Percentiles rank a stretch among this genome's conserved stretches.
Conservation (phyloP, 2,113 vertebrate genomes). For the Paradisaea rubra region DNA sequence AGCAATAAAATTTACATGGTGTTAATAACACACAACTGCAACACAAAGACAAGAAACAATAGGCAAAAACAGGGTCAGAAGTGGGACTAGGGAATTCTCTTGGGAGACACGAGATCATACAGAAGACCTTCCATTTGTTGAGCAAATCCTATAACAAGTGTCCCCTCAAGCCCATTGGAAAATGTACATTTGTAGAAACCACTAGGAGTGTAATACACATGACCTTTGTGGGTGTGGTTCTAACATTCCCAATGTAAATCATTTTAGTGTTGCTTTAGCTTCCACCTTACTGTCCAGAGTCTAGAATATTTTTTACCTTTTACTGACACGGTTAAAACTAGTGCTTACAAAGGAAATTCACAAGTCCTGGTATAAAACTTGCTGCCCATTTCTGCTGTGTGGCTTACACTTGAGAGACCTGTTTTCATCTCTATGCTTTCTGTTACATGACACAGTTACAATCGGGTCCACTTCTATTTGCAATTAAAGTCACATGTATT, state of each 20-base stretch:
- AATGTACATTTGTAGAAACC: background rate
- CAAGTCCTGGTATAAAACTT: background rate
- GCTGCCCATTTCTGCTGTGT: background rate
- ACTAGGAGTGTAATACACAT: background rate
- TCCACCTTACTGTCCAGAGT: background rate
- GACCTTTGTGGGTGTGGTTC: background rate
- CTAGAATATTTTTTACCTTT: background rate
- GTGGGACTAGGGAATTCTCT: background rate
- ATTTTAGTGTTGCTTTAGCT: background rate
- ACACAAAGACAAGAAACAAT: background rate
- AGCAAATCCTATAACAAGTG: background rate
- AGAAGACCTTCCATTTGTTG: background rate
- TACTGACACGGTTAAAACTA: background rate
- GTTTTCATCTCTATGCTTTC: background rate
- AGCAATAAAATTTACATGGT: background rate
- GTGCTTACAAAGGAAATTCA: background rate
- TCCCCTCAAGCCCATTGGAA: background rate
- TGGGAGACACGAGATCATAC: fast-evolving
- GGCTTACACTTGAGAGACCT: background rate
- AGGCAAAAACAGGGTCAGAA: background rate
- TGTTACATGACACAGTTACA: background rate
- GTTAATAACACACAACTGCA: background rate
- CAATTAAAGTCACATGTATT: background rate
- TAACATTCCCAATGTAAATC: background rate
- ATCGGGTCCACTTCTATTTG: background rate